Conservation (phyloP, 2,888 invertebrate genomes). For the Automeris io region DNA sequence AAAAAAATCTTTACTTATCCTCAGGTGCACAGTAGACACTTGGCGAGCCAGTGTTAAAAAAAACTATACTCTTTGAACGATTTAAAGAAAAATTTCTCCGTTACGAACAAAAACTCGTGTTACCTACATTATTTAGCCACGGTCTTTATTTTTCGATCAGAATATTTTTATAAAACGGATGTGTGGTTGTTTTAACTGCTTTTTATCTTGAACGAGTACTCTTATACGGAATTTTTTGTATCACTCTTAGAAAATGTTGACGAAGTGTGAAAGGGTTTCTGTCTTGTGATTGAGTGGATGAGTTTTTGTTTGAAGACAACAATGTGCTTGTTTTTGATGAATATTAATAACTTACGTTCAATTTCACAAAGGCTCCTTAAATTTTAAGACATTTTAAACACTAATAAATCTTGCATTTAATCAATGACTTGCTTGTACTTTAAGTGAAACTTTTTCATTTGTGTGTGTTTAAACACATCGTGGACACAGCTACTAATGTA, state of each 20-base stretch:
- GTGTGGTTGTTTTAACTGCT: conserved; percentile 42
- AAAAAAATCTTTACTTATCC: too few relatives aligned
- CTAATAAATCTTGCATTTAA: too few relatives aligned
- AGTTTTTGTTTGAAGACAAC: conserved; percentile 29
- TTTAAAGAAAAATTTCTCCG: neutral
- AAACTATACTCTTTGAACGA: too few relatives aligned
- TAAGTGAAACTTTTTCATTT: too few relatives aligned
- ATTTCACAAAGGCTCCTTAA: too few relatives aligned
- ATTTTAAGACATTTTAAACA: too few relatives aligned
- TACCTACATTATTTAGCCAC: conserved; percentile 52
- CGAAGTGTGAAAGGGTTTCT: conserved; percentile 65
- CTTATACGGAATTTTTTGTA: conserved; percentile 33
- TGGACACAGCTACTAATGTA: too few relatives aligned
- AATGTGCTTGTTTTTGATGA: neutral
- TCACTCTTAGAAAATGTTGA: conserved; percentile 46
- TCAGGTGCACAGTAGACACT: too few relatives aligned
- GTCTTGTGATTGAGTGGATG: conserved; percentile 56
- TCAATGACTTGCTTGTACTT: too few relatives aligned
- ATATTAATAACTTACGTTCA: too few relatives aligned
- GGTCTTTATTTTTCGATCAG: conserved; percentile 74
- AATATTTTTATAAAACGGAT: conserved; percentile 63
- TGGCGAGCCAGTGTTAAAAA: too few relatives aligned
- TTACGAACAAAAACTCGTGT: conserved; percentile 32
- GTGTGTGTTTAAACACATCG: too few relatives aligned
- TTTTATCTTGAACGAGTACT: conserved; percentile 34